Conservation (phyloP, 2,888 invertebrate genomes). For the Nysson spinosus region DNA sequence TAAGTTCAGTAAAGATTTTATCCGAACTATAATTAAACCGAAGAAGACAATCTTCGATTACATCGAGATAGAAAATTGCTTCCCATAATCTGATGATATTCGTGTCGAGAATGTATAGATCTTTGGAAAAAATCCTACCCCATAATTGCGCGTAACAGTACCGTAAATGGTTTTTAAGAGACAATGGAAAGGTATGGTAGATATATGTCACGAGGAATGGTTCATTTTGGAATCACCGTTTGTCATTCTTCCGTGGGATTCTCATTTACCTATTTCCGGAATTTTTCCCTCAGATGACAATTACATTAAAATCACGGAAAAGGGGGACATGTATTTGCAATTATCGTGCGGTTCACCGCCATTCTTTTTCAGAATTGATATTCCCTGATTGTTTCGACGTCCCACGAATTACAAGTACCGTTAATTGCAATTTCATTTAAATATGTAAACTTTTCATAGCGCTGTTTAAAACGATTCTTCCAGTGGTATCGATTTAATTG, state of each 20-base stretch:
- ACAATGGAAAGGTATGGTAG: not conserved
- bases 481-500: no score
- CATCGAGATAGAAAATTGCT: no score
- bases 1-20: no score
- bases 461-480: no score
- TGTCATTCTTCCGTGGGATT: not conserved
- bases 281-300: no score
- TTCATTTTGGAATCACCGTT: not conserved
- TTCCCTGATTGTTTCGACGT: conserved; percentile 18
- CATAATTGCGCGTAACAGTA: not conserved
- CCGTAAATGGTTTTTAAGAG: not conserved
- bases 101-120: no score
- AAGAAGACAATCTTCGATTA: no score
- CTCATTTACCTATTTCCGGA: not conserved
- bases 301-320: not conserved
- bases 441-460: no score
- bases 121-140: not conserved
- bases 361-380: conserved; percentile 7
- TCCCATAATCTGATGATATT: no score
- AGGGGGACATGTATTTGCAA: conserved; percentile 17
- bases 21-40: no score
- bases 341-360: conserved; percentile 26
- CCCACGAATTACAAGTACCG: conserved; percentile 24
- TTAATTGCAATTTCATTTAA: no score
- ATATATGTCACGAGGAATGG: no score